Conservation (phyloP, 2,888 invertebrate species). For the Lasius fuliginosus region DNA sequence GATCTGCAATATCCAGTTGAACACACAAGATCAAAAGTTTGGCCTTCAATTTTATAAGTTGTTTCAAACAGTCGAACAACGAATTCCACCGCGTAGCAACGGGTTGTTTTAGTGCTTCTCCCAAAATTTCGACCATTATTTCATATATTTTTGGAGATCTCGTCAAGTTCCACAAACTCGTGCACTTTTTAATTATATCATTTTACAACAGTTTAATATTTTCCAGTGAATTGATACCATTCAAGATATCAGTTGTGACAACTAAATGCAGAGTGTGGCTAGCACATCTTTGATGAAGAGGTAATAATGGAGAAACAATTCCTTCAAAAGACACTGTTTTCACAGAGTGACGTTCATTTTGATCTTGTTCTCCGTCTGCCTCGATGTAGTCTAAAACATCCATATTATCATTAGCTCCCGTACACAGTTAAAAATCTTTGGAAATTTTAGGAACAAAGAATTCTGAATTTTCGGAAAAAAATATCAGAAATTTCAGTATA, state of each 20-base stretch:
- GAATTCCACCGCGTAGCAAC: conserved; percentile 11
- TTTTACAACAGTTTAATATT: conserved; percentile 10
- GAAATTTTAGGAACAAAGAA: no score
- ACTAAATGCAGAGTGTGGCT: conserved; percentile 35
- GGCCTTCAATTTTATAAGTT: conserved; percentile 1
- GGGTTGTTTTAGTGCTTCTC: background rate
- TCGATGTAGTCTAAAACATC: background rate
- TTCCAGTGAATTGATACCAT: conserved; percentile 9
- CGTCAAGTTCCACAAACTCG: background rate
- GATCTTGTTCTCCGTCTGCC: background rate
- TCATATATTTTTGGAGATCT: conserved; percentile 13
- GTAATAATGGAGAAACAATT: conserved; percentile 25
- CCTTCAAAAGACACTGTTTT: conserved; percentile 15
- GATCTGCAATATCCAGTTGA: background rate
- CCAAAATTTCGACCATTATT: background rate
- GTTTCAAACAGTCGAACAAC: conserved; percentile 16
- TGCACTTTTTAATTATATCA: conserved; percentile 7
- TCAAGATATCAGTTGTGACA: conserved; percentile 32
- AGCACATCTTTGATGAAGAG: conserved; percentile 33
- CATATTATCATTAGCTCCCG: background rate
- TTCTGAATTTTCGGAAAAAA: no score
- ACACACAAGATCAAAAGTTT: background rate
- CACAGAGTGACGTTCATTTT: background rate
- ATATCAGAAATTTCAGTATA: no score
- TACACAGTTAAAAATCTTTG: no score